These are phyloP conservation scores for Aphelenchoides besseyi DNA, from an alignment of 1,140 invertebrate species.

Conservation along the genomic window DNA sequence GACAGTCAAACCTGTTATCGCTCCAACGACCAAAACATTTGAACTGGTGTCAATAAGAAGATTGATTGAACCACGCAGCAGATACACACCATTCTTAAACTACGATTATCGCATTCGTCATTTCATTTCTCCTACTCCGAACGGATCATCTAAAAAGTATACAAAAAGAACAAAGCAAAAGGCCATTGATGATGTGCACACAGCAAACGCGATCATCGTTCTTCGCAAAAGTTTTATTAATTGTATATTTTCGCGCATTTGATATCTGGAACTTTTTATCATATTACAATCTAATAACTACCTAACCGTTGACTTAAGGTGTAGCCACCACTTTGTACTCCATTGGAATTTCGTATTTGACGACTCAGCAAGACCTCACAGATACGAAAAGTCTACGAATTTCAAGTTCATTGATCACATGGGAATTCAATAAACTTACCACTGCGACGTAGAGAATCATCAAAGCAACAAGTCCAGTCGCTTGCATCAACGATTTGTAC, in stretches of 20 bases:
- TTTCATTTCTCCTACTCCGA: not conserved
- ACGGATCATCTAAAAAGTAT: not conserved
- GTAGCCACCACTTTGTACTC: not conserved
- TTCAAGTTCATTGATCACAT: not conserved
- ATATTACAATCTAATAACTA: not conserved
- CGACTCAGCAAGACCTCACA: not conserved
- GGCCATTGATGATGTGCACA: not conserved
- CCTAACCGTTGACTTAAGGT: slow-evolving; percentile 9
- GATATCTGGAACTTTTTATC: not conserved
- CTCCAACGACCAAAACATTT: not conserved
- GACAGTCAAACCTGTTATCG: slow-evolving; percentile 4
- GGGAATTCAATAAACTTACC: not conserved
- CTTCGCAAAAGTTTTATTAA: not conserved
- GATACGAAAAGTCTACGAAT: not conserved
- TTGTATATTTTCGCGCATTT: not conserved
- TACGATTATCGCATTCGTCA: no score
- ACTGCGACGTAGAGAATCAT: not conserved
- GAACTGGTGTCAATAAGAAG: not conserved
- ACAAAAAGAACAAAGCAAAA: not conserved
- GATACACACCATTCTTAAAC: not conserved
- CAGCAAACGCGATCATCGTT: not conserved
- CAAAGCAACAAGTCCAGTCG: not conserved
- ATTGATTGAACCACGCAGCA: not conserved
- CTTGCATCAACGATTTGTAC: not conserved
- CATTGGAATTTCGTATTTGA: not conserved